Evolutionary conservation across 1,140 invertebrate species (phyloP).

Genomic region (Bombus affinis): DNA sequence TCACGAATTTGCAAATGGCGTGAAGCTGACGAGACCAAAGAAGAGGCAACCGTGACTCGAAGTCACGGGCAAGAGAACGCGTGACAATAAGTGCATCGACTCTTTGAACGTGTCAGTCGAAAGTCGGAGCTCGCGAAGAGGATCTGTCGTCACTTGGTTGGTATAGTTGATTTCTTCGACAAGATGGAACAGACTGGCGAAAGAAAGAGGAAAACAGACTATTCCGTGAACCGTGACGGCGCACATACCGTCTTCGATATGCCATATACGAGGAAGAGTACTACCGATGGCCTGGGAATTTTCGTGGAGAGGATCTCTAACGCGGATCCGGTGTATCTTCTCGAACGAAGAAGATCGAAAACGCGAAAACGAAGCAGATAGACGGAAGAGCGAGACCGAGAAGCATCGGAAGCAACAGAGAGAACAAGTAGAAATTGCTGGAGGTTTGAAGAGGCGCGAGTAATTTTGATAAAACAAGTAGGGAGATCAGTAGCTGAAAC

Average conservation of each 20-base stretch:
- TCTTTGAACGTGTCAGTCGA: constrained; percentile 65
- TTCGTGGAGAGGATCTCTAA: constrained; percentile 40
- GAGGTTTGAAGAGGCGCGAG: constrained; percentile 22
- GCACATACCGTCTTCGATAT: constrained; percentile 73
- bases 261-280: constrained; percentile 58
- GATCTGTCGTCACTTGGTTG: constrained; percentile 64
- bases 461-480: constrained; percentile 22
- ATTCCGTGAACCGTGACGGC: constrained; percentile 66
- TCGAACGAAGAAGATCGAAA: background rate
- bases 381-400: background rate
- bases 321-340: background rate
- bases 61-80: constrained; percentile 40
- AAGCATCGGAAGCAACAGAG: too few species aligned
- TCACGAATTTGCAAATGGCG: constrained; percentile 1
- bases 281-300: constrained; percentile 62
- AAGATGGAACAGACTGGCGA: constrained; percentile 27
- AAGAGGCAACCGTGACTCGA: constrained; percentile 8
- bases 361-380: background rate
- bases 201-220: constrained; percentile 53
- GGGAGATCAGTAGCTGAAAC: background rate
- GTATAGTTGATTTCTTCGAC: constrained; percentile 56
- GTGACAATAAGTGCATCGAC: constrained; percentile 42
- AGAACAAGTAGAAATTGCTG: background rate
- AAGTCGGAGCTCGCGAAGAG: constrained; percentile 52
- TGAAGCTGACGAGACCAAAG: background rate